phyloP scores from a whole-genome alignment of 2,888 invertebrate species.

The Salticus scenicus region DNA sequence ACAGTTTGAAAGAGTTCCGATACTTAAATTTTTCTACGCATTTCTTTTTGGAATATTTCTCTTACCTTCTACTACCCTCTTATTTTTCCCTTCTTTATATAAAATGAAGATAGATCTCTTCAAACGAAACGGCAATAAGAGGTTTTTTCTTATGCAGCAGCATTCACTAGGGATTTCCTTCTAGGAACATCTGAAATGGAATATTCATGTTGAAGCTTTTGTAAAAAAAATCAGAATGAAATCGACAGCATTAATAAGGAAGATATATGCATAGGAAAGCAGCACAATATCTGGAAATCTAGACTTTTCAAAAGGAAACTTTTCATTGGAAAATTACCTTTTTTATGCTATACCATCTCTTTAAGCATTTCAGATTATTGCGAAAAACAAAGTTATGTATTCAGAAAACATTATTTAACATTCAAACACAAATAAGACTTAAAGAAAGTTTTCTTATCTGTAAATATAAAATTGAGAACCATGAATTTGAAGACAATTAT shows the following conservation, averaged over 20 bases:
- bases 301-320: too few relatives aligned
- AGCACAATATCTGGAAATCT: too few relatives aligned
- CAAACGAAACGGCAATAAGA: conserved; percentile 15
- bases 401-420: too few relatives aligned
- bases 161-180: neutral
- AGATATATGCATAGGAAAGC: too few relatives aligned
- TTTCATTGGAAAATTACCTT: too few relatives aligned
- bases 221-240: neutral
- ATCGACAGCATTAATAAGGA: neutral
- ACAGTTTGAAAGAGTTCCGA: conserved; percentile 45
- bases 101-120: conserved; percentile 32
- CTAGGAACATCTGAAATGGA: neutral
- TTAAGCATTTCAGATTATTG: too few relatives aligned
- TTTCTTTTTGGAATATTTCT: conserved; percentile 40
- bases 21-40: conserved; percentile 37
- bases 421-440: too few relatives aligned
- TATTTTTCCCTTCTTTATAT: neutral
- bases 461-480: too few relatives aligned
- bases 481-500: too few relatives aligned
- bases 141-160: neutral
- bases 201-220: conserved; percentile 17
- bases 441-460: too few relatives aligned
- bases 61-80: neutral
- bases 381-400: too few relatives aligned
- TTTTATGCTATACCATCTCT: too few relatives aligned